Percentiles rank a stretch among this genome's conserved stretches.
Evolutionary conservation across 2,888 invertebrate genomes (phyloP).

Genomic region (Eucriotettix oculatus): DNA sequence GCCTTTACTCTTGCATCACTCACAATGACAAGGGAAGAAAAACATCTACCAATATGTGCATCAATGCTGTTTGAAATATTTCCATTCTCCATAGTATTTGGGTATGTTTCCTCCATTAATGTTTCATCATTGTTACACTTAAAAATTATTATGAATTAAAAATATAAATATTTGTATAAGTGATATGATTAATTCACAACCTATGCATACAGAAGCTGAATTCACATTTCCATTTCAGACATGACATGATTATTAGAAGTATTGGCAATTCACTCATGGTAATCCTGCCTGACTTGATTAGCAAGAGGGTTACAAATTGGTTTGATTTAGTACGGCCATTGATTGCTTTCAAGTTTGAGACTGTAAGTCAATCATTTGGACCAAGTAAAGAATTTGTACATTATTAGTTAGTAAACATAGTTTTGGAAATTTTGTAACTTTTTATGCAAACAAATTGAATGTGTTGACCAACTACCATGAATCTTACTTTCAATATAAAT

Average conservation of each 20-base stretch:
- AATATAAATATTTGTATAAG: too few relatives aligned
- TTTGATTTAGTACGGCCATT: slow-evolving; percentile 84
- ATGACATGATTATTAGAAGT: slow-evolving; percentile 74
- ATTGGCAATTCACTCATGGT: slow-evolving; percentile 84
- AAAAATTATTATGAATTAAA: background rate
- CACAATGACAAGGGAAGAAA: slow-evolving; percentile 74
- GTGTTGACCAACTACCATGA: too few relatives aligned
- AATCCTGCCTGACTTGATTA: slow-evolving; percentile 70
- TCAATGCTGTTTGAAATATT: slow-evolving; percentile 90
- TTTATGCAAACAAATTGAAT: too few relatives aligned
- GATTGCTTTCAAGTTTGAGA: slow-evolving; percentile 86
- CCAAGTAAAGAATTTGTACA: slow-evolving; percentile 25
- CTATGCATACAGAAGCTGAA: background rate
- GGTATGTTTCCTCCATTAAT: slow-evolving; percentile 36
- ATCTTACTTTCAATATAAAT: too few relatives aligned
- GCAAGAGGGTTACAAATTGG: slow-evolving; percentile 80
- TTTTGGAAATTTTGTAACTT: too few relatives aligned
- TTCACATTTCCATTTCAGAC: slow-evolving; percentile 32
- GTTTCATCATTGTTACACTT: background rate
- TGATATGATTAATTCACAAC: background rate
- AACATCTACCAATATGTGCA: slow-evolving; percentile 74
- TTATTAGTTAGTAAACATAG: background rate
- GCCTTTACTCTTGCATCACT: slow-evolving; percentile 72
- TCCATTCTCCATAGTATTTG: slow-evolving; percentile 94
- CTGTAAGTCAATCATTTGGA: slow-evolving; percentile 44